A percentile compares a stretch with the other conserved stretches of the same genome.
These are phyloP conservation scores for Gambusia affinis DNA, from an alignment of 2,113 vertebrate species.

Conservation along the genomic window DNA sequence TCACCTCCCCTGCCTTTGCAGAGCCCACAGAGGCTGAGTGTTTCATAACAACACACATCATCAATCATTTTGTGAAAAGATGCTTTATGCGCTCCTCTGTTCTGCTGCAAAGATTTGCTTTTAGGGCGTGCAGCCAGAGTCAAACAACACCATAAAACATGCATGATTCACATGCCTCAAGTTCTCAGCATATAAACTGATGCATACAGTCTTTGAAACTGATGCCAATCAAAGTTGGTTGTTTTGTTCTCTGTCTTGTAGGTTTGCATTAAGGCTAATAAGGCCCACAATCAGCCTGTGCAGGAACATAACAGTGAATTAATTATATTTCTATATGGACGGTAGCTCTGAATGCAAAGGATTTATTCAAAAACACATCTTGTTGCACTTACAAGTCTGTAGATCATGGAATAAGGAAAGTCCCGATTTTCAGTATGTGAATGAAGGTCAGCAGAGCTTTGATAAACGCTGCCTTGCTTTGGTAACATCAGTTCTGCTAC, in stretches of 20 bases:
- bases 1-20: constrained; percentile 59
- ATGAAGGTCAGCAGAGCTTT: constrained; percentile 17
- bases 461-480: constrained; percentile 24
- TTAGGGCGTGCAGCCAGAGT: constrained; percentile 26
- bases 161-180: constrained; percentile 15
- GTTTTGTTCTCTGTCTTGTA: neutral
- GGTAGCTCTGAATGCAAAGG: neutral
- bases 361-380: neutral
- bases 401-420: constrained; percentile 10
- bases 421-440: neutral
- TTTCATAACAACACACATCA: constrained; percentile 64
- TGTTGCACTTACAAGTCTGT: neutral
- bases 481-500: constrained; percentile 36
- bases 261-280: neutral
- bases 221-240: neutral
- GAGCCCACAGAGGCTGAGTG: constrained; percentile 50
- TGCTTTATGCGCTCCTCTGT: constrained; percentile 33
- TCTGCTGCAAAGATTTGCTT: constrained; percentile 54
- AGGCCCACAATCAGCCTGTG: neutral
- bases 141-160: constrained; percentile 39
- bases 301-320: no score
- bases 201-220: constrained; percentile 2
- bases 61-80: constrained; percentile 63
- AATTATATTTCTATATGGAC: neutral
- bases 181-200: neutral